Evolutionary conservation across 2,113 vertebrate genomes (phyloP).

Genomic region (Stercorarius parasiticus): DNA sequence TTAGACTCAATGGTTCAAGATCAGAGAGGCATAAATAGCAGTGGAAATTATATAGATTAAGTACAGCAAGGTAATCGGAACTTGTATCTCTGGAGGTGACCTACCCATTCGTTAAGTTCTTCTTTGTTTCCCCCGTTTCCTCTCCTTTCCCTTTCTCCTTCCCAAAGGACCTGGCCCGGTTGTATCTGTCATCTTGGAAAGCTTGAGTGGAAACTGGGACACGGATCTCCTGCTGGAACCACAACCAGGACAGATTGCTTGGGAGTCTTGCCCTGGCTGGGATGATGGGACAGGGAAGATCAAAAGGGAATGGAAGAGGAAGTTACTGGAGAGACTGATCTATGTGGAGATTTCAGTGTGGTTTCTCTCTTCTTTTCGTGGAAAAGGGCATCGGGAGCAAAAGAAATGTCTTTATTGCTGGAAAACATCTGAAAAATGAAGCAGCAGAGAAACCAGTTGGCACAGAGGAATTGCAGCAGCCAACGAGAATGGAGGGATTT

Average conservation of each 20-base stretch:
- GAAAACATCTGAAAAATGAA: not conserved
- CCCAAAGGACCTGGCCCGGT: not conserved
- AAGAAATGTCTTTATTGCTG: not conserved
- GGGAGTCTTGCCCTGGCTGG: not conserved
- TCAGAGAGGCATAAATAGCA: not conserved
- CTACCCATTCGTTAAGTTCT: not conserved
- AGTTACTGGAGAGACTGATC: not conserved
- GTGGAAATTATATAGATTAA: not conserved
- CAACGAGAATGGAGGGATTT: conserved; percentile 52
- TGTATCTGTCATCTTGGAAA: not conserved
- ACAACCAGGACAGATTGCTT: not conserved
- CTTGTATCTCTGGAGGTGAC: not conserved
- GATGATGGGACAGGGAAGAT: not conserved
- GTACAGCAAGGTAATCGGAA: not conserved
- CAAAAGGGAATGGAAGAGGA: not conserved
- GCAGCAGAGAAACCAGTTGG: not conserved
- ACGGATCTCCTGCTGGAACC: not conserved
- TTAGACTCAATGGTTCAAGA: not conserved
- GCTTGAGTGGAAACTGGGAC: fast-evolving
- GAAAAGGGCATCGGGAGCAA: not conserved
- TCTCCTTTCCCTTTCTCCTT: not conserved
- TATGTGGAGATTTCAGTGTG: not conserved
- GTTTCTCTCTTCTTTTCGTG: not conserved
- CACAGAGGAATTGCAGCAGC: conserved; percentile 27
- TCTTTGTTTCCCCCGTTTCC: not conserved